These are phyloP conservation scores for Falco cherrug DNA, from an alignment of 2,797 vertebrate genomes.

Conservation along the genomic window DNA sequence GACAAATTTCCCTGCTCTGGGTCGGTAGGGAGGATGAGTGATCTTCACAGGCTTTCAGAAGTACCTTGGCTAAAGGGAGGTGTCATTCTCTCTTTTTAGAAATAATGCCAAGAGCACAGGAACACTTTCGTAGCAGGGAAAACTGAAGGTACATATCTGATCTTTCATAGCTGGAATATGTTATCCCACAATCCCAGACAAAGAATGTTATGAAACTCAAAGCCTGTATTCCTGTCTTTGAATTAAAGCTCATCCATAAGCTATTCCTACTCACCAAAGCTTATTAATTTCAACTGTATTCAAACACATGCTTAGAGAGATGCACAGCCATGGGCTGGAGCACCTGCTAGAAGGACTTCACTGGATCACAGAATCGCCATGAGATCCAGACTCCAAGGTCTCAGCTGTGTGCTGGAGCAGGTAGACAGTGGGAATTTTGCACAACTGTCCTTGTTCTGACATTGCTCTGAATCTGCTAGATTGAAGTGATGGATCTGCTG, in stretches of 20 bases:
- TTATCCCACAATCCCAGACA: neutral
- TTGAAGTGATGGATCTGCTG: neutral
- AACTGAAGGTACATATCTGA: neutral
- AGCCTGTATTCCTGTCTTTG: neutral
- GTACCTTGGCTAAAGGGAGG: neutral
- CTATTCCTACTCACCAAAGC: neutral
- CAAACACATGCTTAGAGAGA: neutral
- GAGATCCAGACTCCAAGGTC: neutral
- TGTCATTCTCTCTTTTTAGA: neutral
- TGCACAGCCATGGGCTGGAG: neutral
- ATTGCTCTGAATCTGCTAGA: neutral
- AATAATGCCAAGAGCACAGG: neutral
- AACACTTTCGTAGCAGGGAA: neutral
- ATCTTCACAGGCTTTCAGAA: conserved; percentile 15
- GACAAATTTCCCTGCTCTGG: neutral
- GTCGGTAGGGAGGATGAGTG: neutral
- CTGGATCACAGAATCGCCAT: neutral
- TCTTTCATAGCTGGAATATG: neutral
- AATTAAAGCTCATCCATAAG: neutral
- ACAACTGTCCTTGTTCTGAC: neutral
- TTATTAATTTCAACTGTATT: neutral
- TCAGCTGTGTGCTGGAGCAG: neutral
- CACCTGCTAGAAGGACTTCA: neutral
- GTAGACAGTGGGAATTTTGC: neutral
- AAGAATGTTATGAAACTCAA: neutral